phyloP scores from a whole-genome alignment of 1,140 invertebrate genomes.

The Mizuhopecten yessoensis region DNA sequence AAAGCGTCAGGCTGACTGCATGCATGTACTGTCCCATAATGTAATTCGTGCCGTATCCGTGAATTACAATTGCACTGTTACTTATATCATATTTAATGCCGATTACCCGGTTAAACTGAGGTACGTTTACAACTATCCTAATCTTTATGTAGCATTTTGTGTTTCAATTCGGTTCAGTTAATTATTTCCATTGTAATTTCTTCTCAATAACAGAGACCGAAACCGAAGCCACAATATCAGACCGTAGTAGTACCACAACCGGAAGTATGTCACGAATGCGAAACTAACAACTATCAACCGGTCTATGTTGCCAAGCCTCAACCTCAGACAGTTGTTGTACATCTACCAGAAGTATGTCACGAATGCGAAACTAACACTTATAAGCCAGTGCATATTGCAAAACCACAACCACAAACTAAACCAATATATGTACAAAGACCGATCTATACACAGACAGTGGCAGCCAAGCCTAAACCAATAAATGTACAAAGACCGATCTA shows the following conservation, averaged over 20 bases:
- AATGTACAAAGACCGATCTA: not conserved
- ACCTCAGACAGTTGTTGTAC: slow-evolving; percentile 30
- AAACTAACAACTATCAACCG: not conserved
- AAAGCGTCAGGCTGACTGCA: too few species aligned
- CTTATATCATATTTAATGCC: too few species aligned
- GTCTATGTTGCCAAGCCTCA: not conserved
- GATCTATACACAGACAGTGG: not conserved
- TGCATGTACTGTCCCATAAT: too few species aligned
- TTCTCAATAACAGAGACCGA: not conserved
- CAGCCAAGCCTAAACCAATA: not conserved
- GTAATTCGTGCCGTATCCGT: too few species aligned
- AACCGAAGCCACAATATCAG: slow-evolving; percentile 44
- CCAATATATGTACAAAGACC: not conserved
- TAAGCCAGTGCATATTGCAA: not conserved
- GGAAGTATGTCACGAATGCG: slow-evolving; percentile 55
- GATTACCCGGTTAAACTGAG: too few species aligned
- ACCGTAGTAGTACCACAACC: slow-evolving; percentile 49
- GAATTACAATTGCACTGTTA: too few species aligned
- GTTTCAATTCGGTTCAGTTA: too few species aligned
- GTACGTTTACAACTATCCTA: too few species aligned
- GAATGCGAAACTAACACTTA: slow-evolving; percentile 44
- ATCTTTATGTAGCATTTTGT: too few species aligned
- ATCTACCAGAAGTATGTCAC: slow-evolving; percentile 47
- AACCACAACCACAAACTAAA: too few species aligned
- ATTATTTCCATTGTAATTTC: not conserved